Evolutionary conservation across 37 sponge, comb jelly and placozoan genomes (phyloP).

Genomic region (Axinella damicornis): DNA sequence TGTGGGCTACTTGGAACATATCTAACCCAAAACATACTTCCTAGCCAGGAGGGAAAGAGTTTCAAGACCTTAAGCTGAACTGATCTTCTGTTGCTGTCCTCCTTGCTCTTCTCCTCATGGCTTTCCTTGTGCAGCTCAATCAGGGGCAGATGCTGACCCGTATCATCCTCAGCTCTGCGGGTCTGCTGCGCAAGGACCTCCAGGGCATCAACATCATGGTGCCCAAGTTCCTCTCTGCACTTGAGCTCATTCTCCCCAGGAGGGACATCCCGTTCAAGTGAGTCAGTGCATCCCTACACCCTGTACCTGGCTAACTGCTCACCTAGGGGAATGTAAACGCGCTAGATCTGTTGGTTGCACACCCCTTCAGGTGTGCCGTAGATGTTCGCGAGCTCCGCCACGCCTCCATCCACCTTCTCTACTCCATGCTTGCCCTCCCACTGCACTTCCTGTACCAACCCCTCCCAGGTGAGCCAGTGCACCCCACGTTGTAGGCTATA

Average conservation of each 20-base stretch:
- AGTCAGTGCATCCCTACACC: background rate
- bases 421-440: slow-evolving; percentile 83
- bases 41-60: too few species aligned
- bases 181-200: slow-evolving; percentile 77
- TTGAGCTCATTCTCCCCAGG: slow-evolving; percentile 75
- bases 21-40: too few species aligned
- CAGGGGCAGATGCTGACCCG: slow-evolving; percentile 74
- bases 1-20: too few species aligned
- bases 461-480: slow-evolving; percentile 53
- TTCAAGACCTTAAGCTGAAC: too few species aligned
- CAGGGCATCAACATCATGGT: slow-evolving; percentile 73
- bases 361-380: slow-evolving; percentile 50
- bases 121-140: slow-evolving; percentile 58
- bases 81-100: too few species aligned
- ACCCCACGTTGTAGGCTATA: background rate
- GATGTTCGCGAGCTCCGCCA: slow-evolving; percentile 41
- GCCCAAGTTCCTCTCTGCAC: slow-evolving; percentile 69
- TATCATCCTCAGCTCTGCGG: slow-evolving; percentile 66
- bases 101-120: too few species aligned
- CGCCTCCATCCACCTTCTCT: slow-evolving; percentile 72
- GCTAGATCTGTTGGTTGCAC: too few species aligned
- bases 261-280: slow-evolving; percentile 39
- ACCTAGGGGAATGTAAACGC: too few species aligned
- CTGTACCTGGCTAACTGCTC: too few species aligned
- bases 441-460: slow-evolving; percentile 84